Evolutionary conservation across 2,888 invertebrate genomes (phyloP).

Genomic region (Melieria picta): DNA sequence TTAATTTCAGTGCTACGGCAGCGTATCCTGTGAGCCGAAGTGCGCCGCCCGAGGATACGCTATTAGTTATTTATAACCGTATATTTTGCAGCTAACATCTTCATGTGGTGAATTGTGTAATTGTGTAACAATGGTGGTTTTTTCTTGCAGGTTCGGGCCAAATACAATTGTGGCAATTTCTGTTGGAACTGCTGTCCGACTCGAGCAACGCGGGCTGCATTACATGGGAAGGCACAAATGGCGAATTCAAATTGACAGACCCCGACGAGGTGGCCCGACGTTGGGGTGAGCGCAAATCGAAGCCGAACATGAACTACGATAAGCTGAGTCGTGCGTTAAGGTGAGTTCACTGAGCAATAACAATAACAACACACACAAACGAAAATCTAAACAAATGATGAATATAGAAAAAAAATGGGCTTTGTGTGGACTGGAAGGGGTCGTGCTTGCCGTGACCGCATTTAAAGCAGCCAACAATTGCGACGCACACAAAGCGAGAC

Average conservation of each 20-base stretch:
- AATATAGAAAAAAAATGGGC: neutral
- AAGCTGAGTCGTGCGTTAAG: constrained; percentile 96
- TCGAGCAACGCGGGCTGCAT: constrained; percentile 95
- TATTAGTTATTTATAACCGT: neutral
- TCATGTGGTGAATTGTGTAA: no score
- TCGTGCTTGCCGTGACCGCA: no score
- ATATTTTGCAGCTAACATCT: no score
- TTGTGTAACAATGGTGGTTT: neutral
- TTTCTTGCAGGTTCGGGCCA: constrained; percentile 84
- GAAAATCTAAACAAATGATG: neutral
- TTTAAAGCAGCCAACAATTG: no score
- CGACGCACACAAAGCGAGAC: neutral
- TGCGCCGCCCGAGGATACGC: neutral
- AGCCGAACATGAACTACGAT: constrained; percentile 99
- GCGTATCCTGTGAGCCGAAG: neutral
- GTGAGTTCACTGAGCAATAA: constrained; percentile 68
- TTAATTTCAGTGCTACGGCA: constrained; percentile 42
- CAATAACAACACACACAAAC: constrained; percentile 2
- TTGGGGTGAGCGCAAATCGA: constrained; percentile 99
- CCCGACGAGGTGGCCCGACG: constrained; percentile 97
- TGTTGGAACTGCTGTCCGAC: constrained; percentile 95
- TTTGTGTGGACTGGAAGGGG: no score
- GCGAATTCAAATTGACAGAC: constrained; percentile 98
- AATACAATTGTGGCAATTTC: constrained; percentile 99
- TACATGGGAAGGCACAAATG: constrained; percentile 98